These are phyloP conservation scores for Podilymbus podiceps DNA, from an alignment of 2,113 vertebrate species.

Conservation along the genomic window DNA sequence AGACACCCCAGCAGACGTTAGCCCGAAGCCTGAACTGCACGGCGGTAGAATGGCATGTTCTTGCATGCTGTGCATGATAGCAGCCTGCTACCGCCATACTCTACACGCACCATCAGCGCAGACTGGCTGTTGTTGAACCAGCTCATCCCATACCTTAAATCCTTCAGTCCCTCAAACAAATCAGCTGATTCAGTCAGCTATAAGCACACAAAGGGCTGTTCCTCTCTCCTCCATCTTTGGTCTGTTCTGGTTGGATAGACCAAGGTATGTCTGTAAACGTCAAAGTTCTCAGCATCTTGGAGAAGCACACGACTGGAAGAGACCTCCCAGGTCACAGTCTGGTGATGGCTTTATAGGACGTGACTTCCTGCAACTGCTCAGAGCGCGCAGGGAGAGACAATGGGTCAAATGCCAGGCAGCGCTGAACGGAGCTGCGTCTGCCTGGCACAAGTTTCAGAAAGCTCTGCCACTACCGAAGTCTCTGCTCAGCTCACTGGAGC, in stretches of 20 bases:
- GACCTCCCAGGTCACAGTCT: neutral
- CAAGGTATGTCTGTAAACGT: neutral
- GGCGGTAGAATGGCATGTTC: neutral
- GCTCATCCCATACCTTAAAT: neutral
- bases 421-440: neutral
- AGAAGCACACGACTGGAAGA: neutral
- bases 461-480: neutral
- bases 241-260: neutral
- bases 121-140: neutral
- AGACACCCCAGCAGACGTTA: neutral
- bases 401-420: neutral
- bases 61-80: conserved; percentile 12
- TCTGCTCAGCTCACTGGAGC: neutral
- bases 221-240: neutral
- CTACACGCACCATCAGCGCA: neutral
- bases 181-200: neutral
- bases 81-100: neutral
- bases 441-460: neutral
- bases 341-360: neutral
- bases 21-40: neutral
- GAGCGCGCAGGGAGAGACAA: neutral
- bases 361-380: neutral
- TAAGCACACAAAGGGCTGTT: neutral
- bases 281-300: neutral
- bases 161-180: neutral